Conservation (phyloP, 92 coral and sea anemone species). For the Micromussa lordhowensis region DNA sequence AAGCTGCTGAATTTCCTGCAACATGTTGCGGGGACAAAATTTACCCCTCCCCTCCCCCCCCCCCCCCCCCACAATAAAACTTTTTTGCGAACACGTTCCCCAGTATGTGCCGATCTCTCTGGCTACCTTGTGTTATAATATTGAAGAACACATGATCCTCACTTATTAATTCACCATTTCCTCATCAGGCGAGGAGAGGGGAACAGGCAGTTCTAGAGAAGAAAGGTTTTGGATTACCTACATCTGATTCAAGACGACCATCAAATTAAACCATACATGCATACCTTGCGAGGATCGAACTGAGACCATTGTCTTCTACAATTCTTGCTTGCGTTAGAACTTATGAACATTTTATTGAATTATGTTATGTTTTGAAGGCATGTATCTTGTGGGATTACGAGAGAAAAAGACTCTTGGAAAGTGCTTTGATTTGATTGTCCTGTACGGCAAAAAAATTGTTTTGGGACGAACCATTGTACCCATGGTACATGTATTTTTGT, state of each 20-base stretch:
- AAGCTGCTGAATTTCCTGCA: too few relatives aligned
- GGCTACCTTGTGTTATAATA: too few relatives aligned
- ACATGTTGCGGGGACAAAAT: too few relatives aligned
- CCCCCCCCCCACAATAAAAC: too few relatives aligned
- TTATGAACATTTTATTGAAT: neutral
- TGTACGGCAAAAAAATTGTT: neutral
- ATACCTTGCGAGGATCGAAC: neutral
- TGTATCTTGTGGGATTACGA: neutral
- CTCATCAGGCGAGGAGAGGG: slow-evolving; percentile 18
- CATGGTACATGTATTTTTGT: neutral
- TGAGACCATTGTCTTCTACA: neutral
- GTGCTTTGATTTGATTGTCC: neutral
- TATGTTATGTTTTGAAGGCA: neutral
- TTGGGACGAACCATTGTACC: neutral
- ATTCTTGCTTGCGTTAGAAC: neutral
- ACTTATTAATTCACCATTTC: neutral
- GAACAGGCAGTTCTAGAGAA: neutral
- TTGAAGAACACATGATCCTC: too few relatives aligned
- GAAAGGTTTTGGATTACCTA: slow-evolving; percentile 35
- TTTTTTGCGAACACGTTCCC: too few relatives aligned
- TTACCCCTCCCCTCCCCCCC: too few relatives aligned
- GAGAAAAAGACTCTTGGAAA: neutral
- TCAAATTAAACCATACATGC: neutral
- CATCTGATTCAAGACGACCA: neutral
- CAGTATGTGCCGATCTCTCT: too few relatives aligned